phyloP scores from a whole-genome alignment of 1,140 invertebrate species.

The Phenacoccus solenopsis region DNA sequence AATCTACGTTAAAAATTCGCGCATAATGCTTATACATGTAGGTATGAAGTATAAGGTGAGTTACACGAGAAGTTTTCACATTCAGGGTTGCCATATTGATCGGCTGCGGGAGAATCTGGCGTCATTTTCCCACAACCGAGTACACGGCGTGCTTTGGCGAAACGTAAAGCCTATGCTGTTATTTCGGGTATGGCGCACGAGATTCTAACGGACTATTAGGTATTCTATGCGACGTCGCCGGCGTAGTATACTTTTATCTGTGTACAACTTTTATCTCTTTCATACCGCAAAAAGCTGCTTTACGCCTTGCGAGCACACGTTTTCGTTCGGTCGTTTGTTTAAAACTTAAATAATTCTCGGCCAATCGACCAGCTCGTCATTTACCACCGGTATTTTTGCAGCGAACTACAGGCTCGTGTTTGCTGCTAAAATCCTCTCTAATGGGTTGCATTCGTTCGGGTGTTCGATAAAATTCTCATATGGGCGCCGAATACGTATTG shows the following conservation, averaged over 20 bases:
- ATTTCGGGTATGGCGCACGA: neutral
- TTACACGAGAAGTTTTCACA: neutral
- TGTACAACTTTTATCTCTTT: neutral
- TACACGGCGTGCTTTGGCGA: neutral
- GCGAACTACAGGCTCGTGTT: no score
- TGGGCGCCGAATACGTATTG: no score
- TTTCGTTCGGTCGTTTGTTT: neutral
- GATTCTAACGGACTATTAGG: neutral
- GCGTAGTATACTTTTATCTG: neutral
- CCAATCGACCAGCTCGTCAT: no score
- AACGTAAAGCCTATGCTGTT: neutral
- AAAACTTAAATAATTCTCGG: neutral
- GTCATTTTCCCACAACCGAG: neutral
- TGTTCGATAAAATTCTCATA: no score
- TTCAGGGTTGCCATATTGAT: conserved; percentile 1
- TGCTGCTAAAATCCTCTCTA: no score
- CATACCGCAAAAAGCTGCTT: neutral
- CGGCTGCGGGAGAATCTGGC: neutral
- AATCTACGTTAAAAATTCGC: no score
- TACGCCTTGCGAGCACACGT: neutral
- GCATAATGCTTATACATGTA: no score
- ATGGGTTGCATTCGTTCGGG: no score
- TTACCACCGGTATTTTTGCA: no score
- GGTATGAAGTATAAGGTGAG: neutral
- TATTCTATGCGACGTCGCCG: neutral